These are phyloP conservation scores for Eueides isabella DNA, from an alignment of 1,140 invertebrate genomes.

Conservation along the genomic window DNA sequence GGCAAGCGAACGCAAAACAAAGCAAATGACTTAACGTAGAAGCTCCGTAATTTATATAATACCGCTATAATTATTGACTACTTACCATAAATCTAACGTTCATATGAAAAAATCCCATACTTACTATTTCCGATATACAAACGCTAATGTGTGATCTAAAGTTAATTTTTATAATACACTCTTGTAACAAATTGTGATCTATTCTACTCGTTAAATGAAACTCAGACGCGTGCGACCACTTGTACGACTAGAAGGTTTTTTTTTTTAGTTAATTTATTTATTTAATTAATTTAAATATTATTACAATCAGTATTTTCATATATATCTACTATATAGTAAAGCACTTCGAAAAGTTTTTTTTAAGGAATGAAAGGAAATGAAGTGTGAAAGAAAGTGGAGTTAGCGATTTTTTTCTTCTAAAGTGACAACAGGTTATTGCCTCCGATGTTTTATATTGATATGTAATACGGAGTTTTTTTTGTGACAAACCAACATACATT, in stretches of 20 bases:
- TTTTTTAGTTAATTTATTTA: conserved; percentile 60
- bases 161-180: conserved; percentile 70
- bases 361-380: conserved; percentile 20
- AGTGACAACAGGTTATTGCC: conserved; percentile 68
- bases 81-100: conserved; percentile 66
- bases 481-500: conserved; percentile 37
- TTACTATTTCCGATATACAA: conserved; percentile 65
- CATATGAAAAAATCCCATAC: conserved; percentile 59
- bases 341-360: conserved; percentile 78
- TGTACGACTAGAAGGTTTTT: conserved; percentile 73
- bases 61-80: conserved; percentile 62
- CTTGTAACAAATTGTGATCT: conserved; percentile 68
- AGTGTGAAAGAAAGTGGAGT: conserved; percentile 7
- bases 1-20: conserved; percentile 44
- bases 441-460: conserved; percentile 69
- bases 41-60: conserved; percentile 59
- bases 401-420: conserved; percentile 48
- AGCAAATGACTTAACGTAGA: conserved; percentile 54
- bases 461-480: conserved; percentile 60
- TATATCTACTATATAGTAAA: conserved; percentile 81
- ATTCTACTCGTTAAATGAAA: conserved; percentile 50
- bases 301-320: conserved; percentile 77
- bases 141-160: conserved; percentile 68
- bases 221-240: conserved; percentile 72
- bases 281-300: conserved; percentile 72